phyloP scores from a whole-genome alignment of 2,797 vertebrate genomes.

The Hippocampus kuda region DNA sequence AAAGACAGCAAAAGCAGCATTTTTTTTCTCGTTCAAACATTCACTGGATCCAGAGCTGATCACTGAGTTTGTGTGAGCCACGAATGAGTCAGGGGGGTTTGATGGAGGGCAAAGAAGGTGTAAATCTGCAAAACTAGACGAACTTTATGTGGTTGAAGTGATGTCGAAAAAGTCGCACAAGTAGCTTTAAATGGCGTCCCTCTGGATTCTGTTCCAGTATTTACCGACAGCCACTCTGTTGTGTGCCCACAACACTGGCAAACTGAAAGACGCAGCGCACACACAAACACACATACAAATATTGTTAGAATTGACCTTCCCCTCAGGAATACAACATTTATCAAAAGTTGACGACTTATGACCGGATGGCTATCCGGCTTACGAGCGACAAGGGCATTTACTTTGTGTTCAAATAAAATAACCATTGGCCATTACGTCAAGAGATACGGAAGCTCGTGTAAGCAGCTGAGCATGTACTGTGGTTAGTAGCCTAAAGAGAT shows the following conservation, averaged over 20 bases:
- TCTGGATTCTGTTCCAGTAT: background rate
- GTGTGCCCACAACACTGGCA: slow-evolving; percentile 29
- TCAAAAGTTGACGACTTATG: background rate
- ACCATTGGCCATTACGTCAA: background rate
- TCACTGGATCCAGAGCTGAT: background rate
- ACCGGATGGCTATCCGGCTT: background rate
- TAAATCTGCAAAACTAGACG: background rate
- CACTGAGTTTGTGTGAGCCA: background rate
- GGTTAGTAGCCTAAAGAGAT: background rate
- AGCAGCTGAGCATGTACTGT: background rate
- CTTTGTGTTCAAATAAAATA: background rate
- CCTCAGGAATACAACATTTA: background rate
- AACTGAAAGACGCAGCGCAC: slow-evolving; percentile 28
- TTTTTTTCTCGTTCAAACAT: background rate
- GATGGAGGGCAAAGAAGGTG: background rate
- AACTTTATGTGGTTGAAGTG: background rate
- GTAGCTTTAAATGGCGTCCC: background rate
- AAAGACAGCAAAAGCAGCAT: slow-evolving; percentile 27
- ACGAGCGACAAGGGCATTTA: background rate
- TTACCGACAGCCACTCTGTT: slow-evolving; percentile 10
- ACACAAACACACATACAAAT: slow-evolving; percentile 8
- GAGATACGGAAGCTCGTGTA: background rate
- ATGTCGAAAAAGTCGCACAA: background rate
- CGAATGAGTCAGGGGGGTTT: background rate
- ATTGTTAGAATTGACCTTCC: background rate